Conservation (phyloP, 2,888 invertebrate genomes). For the Pyrochroa serraticornis region DNA sequence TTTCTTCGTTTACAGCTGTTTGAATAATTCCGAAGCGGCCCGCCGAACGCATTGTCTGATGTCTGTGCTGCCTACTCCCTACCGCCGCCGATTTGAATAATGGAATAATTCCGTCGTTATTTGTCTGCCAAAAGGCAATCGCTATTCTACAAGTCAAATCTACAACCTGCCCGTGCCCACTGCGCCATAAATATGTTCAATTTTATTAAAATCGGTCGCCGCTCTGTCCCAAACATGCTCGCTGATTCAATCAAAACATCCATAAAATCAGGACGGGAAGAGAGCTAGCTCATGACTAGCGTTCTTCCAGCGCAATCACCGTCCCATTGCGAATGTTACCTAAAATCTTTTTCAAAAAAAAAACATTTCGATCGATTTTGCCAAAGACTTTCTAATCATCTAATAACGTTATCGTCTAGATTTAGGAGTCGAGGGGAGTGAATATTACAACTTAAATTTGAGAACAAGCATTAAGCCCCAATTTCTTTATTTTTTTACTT, state of each 20-base stretch:
- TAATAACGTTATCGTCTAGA: too few relatives aligned
- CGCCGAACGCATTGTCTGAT: conserved; percentile 44
- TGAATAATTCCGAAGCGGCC: conserved; percentile 49
- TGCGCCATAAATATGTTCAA: conserved; percentile 31
- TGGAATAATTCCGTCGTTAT: conserved; percentile 53
- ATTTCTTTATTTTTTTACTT: too few relatives aligned
- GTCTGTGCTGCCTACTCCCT: conserved; percentile 29
- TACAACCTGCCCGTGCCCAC: conserved; percentile 34
- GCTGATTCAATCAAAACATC: conserved; percentile 19
- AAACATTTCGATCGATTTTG: too few relatives aligned
- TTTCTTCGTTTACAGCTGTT: conserved; percentile 54
- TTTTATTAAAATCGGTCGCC: conserved; percentile 32
- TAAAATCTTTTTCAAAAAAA: too few relatives aligned
- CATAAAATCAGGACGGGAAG: too few relatives aligned
- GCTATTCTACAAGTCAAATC: conserved; percentile 46
- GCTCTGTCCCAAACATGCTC: conserved; percentile 31
- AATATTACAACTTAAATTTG: too few relatives aligned
- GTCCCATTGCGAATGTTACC: too few relatives aligned
- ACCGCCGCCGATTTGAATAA: conserved; percentile 51
- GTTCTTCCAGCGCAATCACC: too few relatives aligned
- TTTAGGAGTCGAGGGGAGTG: too few relatives aligned
- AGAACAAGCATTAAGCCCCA: too few relatives aligned
- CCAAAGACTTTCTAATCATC: too few relatives aligned
- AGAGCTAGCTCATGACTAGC: too few relatives aligned
- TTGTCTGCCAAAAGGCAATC: conserved; percentile 49